These are phyloP conservation scores for Burhinus oedicnemus DNA, from an alignment of 2,113 vertebrate genomes.

Conservation along the genomic window DNA sequence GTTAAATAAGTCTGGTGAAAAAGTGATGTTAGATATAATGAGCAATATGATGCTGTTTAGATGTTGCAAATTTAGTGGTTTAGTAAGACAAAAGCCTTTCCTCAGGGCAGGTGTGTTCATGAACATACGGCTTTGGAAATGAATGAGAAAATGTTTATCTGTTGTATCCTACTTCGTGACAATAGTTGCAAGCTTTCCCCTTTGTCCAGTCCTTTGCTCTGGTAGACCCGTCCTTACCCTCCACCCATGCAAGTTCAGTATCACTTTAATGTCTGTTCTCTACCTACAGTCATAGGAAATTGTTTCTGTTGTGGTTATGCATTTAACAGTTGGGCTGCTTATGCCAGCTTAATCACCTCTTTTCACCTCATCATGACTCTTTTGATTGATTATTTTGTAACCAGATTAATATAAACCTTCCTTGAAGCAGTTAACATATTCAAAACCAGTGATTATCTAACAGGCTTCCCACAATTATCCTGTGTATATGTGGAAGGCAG, in stretches of 20 bases:
- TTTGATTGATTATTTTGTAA: neutral
- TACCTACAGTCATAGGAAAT: neutral
- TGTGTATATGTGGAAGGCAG: neutral
- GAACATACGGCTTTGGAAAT: neutral
- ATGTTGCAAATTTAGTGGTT: neutral
- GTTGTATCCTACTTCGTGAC: neutral
- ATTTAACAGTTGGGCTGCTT: neutral
- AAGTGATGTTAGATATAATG: neutral
- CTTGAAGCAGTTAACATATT: neutral
- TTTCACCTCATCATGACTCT: neutral
- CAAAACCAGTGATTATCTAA: neutral
- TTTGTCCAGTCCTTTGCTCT: neutral
- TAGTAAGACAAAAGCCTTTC: neutral
- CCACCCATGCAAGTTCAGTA: neutral
- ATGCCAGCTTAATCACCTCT: neutral
- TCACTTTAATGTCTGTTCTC: neutral
- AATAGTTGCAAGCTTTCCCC: neutral
- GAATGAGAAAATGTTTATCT: neutral
- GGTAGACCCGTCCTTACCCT: neutral
- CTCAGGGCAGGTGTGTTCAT: neutral
- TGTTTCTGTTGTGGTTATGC: neutral
- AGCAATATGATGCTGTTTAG: neutral
- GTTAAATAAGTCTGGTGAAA: neutral
- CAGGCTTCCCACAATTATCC: neutral
- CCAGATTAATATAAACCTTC: neutral